A percentile compares a stretch with the other conserved stretches of the same genome.
These are phyloP conservation scores for Hirundo rustica DNA, from an alignment of 2,797 vertebrate genomes.

Conservation along the genomic window DNA sequence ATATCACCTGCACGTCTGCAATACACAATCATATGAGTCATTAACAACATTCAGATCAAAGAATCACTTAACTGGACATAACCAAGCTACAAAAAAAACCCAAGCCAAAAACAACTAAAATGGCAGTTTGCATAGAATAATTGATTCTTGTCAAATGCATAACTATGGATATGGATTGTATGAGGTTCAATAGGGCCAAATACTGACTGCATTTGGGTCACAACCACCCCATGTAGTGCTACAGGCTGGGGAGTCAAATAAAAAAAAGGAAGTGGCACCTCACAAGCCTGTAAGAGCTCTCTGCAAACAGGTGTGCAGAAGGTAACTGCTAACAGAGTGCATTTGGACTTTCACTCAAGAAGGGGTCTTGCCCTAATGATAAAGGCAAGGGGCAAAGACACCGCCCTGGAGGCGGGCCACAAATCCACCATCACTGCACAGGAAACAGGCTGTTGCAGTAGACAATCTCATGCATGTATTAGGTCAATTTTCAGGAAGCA, in stretches of 20 bases:
- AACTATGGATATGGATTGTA: not conserved
- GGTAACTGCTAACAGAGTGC: not conserved
- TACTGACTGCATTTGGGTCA: not conserved
- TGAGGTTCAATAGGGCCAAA: not conserved
- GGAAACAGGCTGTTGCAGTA: not conserved
- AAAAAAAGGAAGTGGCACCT: not conserved
- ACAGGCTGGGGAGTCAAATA: not conserved
- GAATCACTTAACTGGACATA: not conserved
- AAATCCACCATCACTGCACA: not conserved
- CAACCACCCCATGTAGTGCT: too few species aligned
- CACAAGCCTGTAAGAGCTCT: not conserved
- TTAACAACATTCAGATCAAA: not conserved
- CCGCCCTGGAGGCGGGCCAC: not conserved
- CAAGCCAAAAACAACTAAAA: not conserved
- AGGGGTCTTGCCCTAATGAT: not conserved
- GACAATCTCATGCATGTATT: not conserved
- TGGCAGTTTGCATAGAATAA: not conserved
- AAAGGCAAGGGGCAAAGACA: not conserved
- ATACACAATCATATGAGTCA: rapidly evolving
- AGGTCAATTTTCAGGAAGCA: not conserved
- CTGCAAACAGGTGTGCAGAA: not conserved
- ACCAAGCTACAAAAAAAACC: not conserved
- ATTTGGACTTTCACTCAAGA: not conserved
- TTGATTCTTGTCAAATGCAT: not conserved
- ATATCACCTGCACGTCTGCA: not conserved